A percentile compares a stretch with the other conserved stretches of the same genome.
Conservation (phyloP, 2,888 invertebrate species). For the Rhagonycha lutea region DNA sequence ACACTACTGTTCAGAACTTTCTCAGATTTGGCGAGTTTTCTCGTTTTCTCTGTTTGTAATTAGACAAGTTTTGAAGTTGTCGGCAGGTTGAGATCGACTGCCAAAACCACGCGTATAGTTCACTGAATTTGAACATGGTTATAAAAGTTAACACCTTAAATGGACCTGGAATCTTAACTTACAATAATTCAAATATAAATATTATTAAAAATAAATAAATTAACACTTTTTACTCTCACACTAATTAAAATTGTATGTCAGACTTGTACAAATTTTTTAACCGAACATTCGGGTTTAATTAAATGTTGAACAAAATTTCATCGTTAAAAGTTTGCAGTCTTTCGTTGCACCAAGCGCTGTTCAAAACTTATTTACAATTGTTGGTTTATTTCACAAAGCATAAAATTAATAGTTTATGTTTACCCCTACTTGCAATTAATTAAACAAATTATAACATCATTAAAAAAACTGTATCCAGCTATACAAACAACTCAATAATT, state of each 20-base stretch:
- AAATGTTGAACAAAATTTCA: background rate
- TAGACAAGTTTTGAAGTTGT: constrained; percentile 47
- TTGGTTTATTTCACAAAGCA: background rate
- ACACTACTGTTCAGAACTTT: constrained; percentile 40
- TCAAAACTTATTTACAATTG: background rate
- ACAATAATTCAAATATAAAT: background rate
- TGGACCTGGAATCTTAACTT: background rate
- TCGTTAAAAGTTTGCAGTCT: background rate
- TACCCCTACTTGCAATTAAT: background rate
- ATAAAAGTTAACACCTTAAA: constrained; percentile 13
- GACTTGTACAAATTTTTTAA: background rate
- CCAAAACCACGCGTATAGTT: constrained; percentile 38
- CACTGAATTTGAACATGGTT: constrained; percentile 21
- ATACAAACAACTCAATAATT: no score
- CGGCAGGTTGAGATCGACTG: constrained; percentile 41
- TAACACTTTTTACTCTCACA: background rate
- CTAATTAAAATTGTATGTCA: background rate
- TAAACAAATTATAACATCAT: background rate
- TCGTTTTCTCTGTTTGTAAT: constrained; percentile 46
- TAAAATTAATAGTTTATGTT: background rate
- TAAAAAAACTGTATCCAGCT: background rate
- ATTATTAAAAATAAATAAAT: background rate
- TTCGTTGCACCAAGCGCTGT: background rate
- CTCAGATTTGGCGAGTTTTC: constrained; percentile 47
- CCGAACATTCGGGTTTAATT: background rate